These are phyloP conservation scores for Petaurus breviceps DNA, from an alignment of 2,113 vertebrate genomes.

Conservation along the genomic window DNA sequence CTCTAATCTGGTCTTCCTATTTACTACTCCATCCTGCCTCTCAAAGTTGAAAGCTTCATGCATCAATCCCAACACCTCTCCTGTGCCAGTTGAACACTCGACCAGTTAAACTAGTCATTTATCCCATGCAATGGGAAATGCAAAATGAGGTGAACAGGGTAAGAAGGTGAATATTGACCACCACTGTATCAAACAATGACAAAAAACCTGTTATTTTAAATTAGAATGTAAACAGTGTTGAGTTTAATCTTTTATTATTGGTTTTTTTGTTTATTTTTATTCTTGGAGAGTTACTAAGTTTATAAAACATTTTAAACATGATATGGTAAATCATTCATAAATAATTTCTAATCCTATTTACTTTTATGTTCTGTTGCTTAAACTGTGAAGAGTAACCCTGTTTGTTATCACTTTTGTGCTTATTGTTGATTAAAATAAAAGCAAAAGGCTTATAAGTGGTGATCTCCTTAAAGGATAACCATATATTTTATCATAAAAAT, in stretches of 20 bases:
- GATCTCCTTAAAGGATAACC: neutral
- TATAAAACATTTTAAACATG: neutral
- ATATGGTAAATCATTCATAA: neutral
- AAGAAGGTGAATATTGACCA: neutral
- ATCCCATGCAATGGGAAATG: neutral
- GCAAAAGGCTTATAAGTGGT: neutral
- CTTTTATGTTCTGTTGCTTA: conserved; percentile 20
- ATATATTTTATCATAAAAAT: conserved; percentile 13
- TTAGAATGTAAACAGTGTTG: neutral
- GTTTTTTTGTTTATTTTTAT: neutral
- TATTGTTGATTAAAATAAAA: conserved; percentile 20
- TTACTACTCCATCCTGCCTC: neutral
- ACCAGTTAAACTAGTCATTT: neutral
- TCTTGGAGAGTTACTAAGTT: neutral
- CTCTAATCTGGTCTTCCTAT: neutral
- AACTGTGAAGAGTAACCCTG: conserved; percentile 8
- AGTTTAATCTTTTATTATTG: neutral
- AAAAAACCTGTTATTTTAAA: neutral
- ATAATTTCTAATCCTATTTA: conserved; percentile 37
- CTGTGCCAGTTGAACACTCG: neutral
- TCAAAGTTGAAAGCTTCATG: neutral
- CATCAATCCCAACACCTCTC: neutral
- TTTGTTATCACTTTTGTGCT: neutral
- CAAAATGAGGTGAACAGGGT: neutral
- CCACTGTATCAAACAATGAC: neutral